phyloP scores from a whole-genome alignment of 2,113 vertebrate genomes.

The Tyto alba region DNA sequence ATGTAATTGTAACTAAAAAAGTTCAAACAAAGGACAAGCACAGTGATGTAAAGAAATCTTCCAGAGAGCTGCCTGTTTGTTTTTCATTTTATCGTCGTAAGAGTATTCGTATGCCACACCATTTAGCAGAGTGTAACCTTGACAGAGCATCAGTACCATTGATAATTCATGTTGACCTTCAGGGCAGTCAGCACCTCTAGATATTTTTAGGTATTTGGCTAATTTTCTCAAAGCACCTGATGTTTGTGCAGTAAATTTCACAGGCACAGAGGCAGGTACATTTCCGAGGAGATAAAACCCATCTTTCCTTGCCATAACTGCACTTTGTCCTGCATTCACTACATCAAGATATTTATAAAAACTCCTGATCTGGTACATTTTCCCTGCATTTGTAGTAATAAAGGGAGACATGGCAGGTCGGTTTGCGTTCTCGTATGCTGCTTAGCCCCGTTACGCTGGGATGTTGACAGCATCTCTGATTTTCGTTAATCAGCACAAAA shows the following conservation, averaged over 20 bases:
- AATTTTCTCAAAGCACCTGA: slow-evolving; percentile 48
- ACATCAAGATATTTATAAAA: not conserved
- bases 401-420: not conserved
- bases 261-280: not conserved
- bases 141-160: not conserved
- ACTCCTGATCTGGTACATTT: not conserved
- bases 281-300: not conserved
- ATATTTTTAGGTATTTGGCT: slow-evolving; percentile 52
- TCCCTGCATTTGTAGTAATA: not conserved
- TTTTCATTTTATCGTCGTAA: not conserved
- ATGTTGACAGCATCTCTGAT: not conserved
- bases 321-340: not conserved
- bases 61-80: not conserved
- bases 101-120: not conserved
- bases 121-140: slow-evolving; percentile 23
- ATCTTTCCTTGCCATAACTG: not conserved
- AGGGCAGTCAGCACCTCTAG: slow-evolving; percentile 12
- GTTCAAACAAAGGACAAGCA: slow-evolving; percentile 47
- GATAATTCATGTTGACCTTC: slow-evolving; percentile 42
- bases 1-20: slow-evolving; percentile 2
- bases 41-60: not conserved
- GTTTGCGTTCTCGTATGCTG: not conserved
- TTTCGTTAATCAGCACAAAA: not conserved
- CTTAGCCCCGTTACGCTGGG: not conserved
- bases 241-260: slow-evolving; percentile 45